Base-by-base conservation (phyloP, 1,140 invertebrate genomes). In the Neodiprion fabricii region DNA sequence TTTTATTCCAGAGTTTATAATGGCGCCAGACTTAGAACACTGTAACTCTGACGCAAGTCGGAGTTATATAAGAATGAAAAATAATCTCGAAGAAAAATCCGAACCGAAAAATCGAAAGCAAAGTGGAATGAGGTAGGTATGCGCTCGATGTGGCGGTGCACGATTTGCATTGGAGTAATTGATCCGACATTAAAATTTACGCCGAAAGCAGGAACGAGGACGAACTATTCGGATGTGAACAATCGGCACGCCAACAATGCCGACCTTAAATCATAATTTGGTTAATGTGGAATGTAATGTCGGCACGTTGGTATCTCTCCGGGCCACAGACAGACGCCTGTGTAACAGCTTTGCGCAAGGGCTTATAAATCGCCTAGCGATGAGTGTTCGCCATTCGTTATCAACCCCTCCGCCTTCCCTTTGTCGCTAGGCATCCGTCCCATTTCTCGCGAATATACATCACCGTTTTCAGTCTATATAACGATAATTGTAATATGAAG, bases 231-330 rank as follows among this genome's bases (percentile, higher is more conserved):
- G 80, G 82, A 85, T 83, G 80, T 81, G 85, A 86, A 88, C 85
- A 87, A 87, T 88, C 82, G 84, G 83, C 80, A 79, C 78, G 80
- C 79, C 82, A 80, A 86, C 85, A 87, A 87, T 87, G 80, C 82
- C 74, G 83, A 81, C 84, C 84, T 87, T 87, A 88, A 87, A 87
- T 87, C 85, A 88, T 87, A 85, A 87, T 87, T 87, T 87, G 84
- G 85, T 87, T 88, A 86, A 87, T 87, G 85, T 84, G 86, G 85
- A 87, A 88, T 87, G 86, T 85, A 86, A 86, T 85, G 84, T 87
- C 85, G 85, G 85, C 84, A 40, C 28, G 84, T 81, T 83, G 81
- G 79, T 74, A 83, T 81, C 79, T 83, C 80, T 69, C 67, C 23
- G 73, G 81, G 70, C 79, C 79, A 77, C 78, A 76, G 77, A 81